Percentiles rank a stretch among this genome's conserved stretches.
These are phyloP conservation scores for Cremastobaeus sp. DNA, from an alignment of 2,888 invertebrate species.

Conservation along the genomic window DNA sequence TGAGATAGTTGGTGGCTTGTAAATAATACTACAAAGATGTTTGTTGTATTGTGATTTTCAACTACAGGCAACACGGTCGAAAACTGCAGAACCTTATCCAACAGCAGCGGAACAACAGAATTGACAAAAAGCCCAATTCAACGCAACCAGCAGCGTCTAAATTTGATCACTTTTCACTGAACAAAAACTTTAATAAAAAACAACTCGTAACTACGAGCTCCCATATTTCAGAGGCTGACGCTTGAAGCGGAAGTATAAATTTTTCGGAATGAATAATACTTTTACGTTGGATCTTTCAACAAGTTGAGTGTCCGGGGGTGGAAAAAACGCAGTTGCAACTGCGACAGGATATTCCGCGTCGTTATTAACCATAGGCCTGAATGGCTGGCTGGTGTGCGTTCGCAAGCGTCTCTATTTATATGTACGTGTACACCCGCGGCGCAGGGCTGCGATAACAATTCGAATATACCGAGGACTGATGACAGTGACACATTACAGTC, in stretches of 20 bases:
- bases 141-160: conserved; percentile 1
- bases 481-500: conserved; percentile 76
- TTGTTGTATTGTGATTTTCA: too few relatives aligned
- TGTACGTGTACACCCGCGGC: conserved; percentile 16
- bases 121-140: neutral
- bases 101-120: neutral
- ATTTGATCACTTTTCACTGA: neutral
- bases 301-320: conserved; percentile 29
- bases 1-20: too few relatives aligned
- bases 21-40: too few relatives aligned
- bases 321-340: conserved; percentile 42
- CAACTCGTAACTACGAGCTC: conserved; percentile 11
- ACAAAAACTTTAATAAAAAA: conserved; percentile 11
- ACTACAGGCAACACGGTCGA: too few relatives aligned
- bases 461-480: conserved; percentile 69
- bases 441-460: conserved; percentile 71
- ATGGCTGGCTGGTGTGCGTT: conserved; percentile 16
- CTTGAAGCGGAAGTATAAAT: conserved; percentile 33
- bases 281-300: conserved; percentile 32
- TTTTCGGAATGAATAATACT: conserved; percentile 17
- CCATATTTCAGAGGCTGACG: conserved; percentile 9
- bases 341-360: conserved; percentile 61
- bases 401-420: conserved; percentile 28
- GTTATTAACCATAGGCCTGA: conserved; percentile 66
- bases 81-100: too few relatives aligned